Base-by-base conservation (phyloP, 1,140 invertebrate species). In the Hycleus cichorii region DNA sequence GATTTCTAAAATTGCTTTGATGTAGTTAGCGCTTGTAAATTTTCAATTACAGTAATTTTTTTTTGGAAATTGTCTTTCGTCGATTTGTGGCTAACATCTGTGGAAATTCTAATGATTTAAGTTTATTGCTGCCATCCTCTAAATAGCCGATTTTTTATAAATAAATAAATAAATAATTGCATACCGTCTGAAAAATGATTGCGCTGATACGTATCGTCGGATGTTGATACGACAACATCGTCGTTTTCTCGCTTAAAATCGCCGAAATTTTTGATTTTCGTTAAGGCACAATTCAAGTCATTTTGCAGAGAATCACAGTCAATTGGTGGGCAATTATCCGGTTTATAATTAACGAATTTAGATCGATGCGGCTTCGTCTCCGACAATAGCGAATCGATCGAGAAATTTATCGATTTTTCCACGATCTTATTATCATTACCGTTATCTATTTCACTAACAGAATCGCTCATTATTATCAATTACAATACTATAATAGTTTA, bases 1-100 rank as follows among this genome's bases (percentile, higher is more conserved):
- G 51, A 45, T 53, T 45, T 43, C 43, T 45, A 9, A 27, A 45
- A 45, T 46, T 32, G 32, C 51, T 53, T 53, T 53, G 51, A 53
- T 53, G 51, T 52, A 44, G 43, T 53, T 45, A 45, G 51, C 42
- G 51, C 51, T 53, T 53, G 42, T 53, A 53, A 53, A 53, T 53
- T 53, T 53, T 53, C 51, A 53, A 53, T 53, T 53, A 53, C 7
- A 32, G 4, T 32, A 53, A 44, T 45, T 46, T 53, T 53, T 53
- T 32, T 32, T 11, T 38, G 45, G 26, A 6, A 44, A 46, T 18
- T 27, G 24, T 38, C 38, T 40, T 38, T 39, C 10, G 39, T 51
- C 38, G 7, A 32, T 32, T 32, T 32, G 32, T 32, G 32, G 7
- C 1, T 7, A 32, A 45, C 51, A 32, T 38, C 10, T 38, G 48